Conservation (phyloP, 1,140 invertebrate genomes). For the Lycorma delicatula region DNA sequence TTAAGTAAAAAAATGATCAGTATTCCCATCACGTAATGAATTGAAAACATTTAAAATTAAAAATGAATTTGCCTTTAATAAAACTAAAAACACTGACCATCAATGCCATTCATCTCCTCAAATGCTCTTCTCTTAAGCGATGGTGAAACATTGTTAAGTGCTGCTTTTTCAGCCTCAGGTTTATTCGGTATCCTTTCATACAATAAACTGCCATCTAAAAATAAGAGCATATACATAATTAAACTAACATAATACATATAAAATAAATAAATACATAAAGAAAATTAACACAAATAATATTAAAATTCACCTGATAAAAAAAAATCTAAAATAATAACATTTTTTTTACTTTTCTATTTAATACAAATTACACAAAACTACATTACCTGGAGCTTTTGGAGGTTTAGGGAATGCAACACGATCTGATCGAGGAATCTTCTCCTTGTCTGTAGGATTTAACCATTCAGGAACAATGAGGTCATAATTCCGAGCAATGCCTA, state of each 20-base stretch:
- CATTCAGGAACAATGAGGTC: conserved; percentile 64
- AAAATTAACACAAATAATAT: too few relatives aligned
- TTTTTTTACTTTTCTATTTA: too few relatives aligned
- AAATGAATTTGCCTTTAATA: too few relatives aligned
- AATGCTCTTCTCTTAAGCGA: conserved; percentile 63
- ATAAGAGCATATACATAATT: conserved; percentile 11
- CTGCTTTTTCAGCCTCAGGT: conserved; percentile 57
- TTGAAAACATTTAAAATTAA: too few relatives aligned
- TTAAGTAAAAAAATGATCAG: too few relatives aligned
- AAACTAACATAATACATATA: not conserved
- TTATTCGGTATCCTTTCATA: conserved; percentile 78
- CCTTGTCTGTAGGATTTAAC: conserved; percentile 69
- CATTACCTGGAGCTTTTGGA: conserved; percentile 65
- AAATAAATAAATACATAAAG: not conserved
- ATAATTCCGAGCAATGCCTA: conserved; percentile 49
- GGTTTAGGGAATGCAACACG: conserved; percentile 79
- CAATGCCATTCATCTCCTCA: conserved; percentile 82
- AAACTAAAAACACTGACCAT: conserved; percentile 66
- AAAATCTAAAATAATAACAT: too few relatives aligned
- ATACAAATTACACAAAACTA: too few relatives aligned
- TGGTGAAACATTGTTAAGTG: conserved; percentile 43
- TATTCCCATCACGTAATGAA: too few relatives aligned
- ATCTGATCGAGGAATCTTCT: conserved; percentile 66
- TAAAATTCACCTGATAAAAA: too few relatives aligned
- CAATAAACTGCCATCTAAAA: conserved; percentile 68